Percentiles rank a stretch among this genome's conserved stretches.
Evolutionary conservation across 2,888 invertebrate species (phyloP).

Genomic region (Watsonalla cultraria): DNA sequence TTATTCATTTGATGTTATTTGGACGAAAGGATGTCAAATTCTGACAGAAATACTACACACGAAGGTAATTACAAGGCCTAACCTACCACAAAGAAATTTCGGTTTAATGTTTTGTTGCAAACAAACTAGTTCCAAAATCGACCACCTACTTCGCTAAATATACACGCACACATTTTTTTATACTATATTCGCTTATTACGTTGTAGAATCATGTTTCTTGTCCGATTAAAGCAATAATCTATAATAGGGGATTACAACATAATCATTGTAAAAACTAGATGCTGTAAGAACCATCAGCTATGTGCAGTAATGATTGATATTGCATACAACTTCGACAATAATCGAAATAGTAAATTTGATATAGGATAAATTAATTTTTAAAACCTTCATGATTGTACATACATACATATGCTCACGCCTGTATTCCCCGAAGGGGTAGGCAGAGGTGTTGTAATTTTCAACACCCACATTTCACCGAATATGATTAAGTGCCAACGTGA

Average conservation of each 20-base stretch:
- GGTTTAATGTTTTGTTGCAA: background rate
- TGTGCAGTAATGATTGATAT: background rate
- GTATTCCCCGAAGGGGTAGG: no score
- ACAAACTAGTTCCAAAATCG: background rate
- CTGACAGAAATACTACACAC: background rate
- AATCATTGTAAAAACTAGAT: background rate
- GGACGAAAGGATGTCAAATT: background rate
- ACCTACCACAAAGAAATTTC: background rate
- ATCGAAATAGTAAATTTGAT: no score
- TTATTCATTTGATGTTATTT: no score
- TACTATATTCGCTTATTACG: background rate
- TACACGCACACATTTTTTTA: background rate
- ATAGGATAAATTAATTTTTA: no score
- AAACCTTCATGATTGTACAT: no score
- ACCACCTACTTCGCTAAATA: background rate
- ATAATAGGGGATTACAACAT: background rate
- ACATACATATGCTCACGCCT: no score
- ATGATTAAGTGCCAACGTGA: no score
- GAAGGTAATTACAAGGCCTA: background rate
- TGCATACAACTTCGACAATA: background rate
- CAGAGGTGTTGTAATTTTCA: no score
- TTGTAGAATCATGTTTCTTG: background rate
- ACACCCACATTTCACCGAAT: no score
- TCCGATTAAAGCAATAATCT: background rate
- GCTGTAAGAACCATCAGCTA: background rate